Evolutionary conservation across 2,113 vertebrate genomes (phyloP), one percentile per base, ranked within the genome.

Genomic region (Hystrix brachyura): DNA sequence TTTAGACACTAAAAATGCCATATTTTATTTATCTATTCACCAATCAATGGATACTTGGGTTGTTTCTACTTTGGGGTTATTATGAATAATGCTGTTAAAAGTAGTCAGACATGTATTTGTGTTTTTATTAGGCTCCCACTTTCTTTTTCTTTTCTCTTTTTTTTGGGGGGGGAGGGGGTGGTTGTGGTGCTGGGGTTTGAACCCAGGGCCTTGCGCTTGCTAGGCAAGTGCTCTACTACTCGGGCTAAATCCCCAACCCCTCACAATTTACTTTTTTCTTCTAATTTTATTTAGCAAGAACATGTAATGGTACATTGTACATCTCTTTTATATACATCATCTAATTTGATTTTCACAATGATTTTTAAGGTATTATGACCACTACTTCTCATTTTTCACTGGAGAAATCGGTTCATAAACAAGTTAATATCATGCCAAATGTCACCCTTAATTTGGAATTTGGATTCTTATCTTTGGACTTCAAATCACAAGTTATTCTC

Each of bases 401-500:
- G 32, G 78, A 74, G 43, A 74, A 69, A 72, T 7, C 67, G 0
- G 1, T 29, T 91, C 21, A 82, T n/a, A 13, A 62, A 91, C 88
- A 46, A 78, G 4, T 87, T 51, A 76, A 74, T 62, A 46, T 46
- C 6, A 69, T 65, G 9, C 2, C 53, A 1, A 82, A 10, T 53
- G 11, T 76, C 51, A 57, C 3, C n/a, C 0, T 43, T 43, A n/a
- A 60, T 76, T 48, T 67, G 1, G 18, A 94, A 79, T 96, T 88
- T 95, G 27, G 64, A 95, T 38, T 18, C 51, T 72, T 17, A 46
- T 3, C 71, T 95, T 91, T 94, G 25, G 9, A 72, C 1, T 67
- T 90, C 25, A 95, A 81, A 84, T 78, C 18, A 38, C 23, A 13
- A 64, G 38, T 32, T 79, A 55, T 79, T 92, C 94, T 90, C 43